Conservation (phyloP, 2,113 vertebrate species). For the Thamnaconus septentrionalis region DNA sequence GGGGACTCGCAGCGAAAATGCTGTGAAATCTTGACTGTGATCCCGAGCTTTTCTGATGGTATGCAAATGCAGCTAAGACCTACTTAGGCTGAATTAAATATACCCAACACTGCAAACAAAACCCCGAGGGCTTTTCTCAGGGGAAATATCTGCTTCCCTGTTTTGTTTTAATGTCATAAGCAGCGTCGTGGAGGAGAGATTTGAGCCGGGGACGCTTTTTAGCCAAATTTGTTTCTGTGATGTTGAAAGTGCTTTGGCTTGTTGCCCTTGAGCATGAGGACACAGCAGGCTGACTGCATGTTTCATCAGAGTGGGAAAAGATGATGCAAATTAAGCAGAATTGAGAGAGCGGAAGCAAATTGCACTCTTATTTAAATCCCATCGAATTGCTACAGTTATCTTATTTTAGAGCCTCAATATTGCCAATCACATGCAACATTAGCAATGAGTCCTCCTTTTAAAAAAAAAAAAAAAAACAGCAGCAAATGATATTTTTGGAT, state of each 20-base stretch:
- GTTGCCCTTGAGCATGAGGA: constrained; percentile 15
- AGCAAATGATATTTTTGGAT: too few relatives aligned
- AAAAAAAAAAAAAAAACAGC: too few relatives aligned
- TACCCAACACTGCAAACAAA: constrained; percentile 5
- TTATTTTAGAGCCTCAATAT: background rate
- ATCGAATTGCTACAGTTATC: constrained; percentile 13
- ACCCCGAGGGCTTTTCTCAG: constrained; percentile 1
- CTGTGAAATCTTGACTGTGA: constrained; percentile 43
- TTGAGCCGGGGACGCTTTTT: constrained; percentile 8
- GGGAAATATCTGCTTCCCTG: constrained; percentile 5
- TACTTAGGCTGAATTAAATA: constrained; percentile 12
- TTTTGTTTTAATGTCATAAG: constrained; percentile 9
- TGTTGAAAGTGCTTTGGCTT: constrained; percentile 29
- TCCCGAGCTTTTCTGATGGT: constrained; percentile 20
- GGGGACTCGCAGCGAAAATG: constrained; percentile 35
- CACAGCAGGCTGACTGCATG: constrained; percentile 33
- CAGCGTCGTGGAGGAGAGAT: constrained; percentile 1
- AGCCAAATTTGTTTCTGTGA: constrained; percentile 28
- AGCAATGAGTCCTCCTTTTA: too few relatives aligned
- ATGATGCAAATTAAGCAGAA: constrained; percentile 51
- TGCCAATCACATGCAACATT: too few relatives aligned
- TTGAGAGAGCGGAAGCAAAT: constrained; percentile 20
- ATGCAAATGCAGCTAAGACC: constrained; percentile 21
- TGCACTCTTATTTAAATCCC: constrained; percentile 12
- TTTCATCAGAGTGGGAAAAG: constrained; percentile 44